Conservation (phyloP, 2,888 invertebrate genomes). For the Baccha elongata region DNA sequence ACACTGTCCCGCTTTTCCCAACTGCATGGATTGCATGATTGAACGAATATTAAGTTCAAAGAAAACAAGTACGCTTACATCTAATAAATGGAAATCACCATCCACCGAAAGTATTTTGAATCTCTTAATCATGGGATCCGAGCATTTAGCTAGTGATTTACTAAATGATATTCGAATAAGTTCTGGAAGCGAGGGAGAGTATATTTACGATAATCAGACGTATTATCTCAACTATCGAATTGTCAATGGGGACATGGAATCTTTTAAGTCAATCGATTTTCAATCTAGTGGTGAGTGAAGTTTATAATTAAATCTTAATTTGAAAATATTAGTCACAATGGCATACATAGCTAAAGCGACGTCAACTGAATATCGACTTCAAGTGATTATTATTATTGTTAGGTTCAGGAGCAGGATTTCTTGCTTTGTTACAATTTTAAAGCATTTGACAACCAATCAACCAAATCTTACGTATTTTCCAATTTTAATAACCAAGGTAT, state of each 20-base stretch:
- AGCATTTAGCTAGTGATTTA: constrained; percentile 93
- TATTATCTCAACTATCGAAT: constrained; percentile 93
- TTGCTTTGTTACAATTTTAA: too few relatives aligned
- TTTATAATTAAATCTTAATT: too few relatives aligned
- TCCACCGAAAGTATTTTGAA: constrained; percentile 85
- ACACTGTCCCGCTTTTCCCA: constrained; percentile 95
- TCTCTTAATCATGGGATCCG: constrained; percentile 93
- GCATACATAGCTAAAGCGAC: too few relatives aligned
- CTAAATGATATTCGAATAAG: constrained; percentile 93
- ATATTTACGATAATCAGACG: constrained; percentile 89
- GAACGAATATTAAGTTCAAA: constrained; percentile 87
- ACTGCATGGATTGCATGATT: constrained; percentile 90
- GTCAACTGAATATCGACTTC: too few relatives aligned
- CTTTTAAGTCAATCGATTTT: constrained; percentile 92
- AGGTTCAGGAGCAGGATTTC: too few relatives aligned
- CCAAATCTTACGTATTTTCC: too few relatives aligned
- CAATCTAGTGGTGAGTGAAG: constrained; percentile 90
- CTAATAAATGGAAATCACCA: constrained; percentile 78
- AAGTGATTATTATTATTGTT: too few relatives aligned
- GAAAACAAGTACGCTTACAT: constrained; percentile 84
- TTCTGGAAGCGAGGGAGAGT: constrained; percentile 92
- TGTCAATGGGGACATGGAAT: constrained; percentile 94
- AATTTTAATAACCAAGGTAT: too few relatives aligned
- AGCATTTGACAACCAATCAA: too few relatives aligned
- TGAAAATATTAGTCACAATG: too few relatives aligned